Conservation (phyloP, 2,113 vertebrate species). For the Theristicus caerulescens region DNA sequence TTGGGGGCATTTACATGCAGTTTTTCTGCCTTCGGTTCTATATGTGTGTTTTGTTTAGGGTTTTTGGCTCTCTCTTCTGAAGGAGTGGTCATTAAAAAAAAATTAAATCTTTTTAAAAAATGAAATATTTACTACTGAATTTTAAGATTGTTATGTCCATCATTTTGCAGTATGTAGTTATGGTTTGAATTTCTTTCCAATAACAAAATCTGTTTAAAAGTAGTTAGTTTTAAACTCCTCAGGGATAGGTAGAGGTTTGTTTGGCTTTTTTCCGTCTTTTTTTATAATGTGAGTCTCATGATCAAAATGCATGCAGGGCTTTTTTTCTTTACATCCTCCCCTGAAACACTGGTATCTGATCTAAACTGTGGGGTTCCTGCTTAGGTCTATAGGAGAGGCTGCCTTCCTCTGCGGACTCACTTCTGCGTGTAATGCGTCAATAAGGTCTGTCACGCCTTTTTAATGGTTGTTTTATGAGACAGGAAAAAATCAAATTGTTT, state of each 20-base stretch:
- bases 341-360: neutral
- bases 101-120: neutral
- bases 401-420: conserved; percentile 45
- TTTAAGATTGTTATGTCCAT: neutral
- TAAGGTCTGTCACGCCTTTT: conserved; percentile 23
- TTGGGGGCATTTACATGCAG: neutral
- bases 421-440: conserved; percentile 47
- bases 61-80: neutral
- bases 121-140: neutral
- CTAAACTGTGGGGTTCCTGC: neutral
- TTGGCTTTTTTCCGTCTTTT: neutral
- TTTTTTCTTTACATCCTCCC: conserved; percentile 11
- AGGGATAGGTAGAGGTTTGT: neutral
- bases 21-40: neutral
- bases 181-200: neutral
- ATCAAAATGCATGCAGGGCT: neutral
- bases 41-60: neutral
- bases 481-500: conserved; percentile 71
- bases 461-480: conserved; percentile 49
- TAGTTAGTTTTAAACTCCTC: neutral
- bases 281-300: neutral
- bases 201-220: neutral
- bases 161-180: neutral
- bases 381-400: neutral
- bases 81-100: neutral